These are phyloP conservation scores for Xenus cinereus DNA, from an alignment of 2,113 vertebrate species.

Conservation along the genomic window DNA sequence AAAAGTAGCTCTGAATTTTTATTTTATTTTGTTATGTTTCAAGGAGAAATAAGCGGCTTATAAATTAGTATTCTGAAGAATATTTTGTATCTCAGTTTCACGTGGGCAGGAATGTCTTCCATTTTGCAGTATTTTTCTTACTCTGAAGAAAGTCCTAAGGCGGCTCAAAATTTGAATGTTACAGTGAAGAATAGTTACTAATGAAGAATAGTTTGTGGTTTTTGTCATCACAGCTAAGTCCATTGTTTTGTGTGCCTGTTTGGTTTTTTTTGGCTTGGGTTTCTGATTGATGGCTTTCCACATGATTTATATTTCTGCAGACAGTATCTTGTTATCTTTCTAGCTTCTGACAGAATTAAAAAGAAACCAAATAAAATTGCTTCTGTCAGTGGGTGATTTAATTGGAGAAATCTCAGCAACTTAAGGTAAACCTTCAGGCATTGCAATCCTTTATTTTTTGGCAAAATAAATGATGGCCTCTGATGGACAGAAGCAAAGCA, in stretches of 20 bases:
- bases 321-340: conserved; percentile 54
- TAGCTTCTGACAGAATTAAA: conserved; percentile 50
- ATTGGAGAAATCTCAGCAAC: conserved; percentile 53
- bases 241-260: neutral
- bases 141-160: conserved; percentile 13
- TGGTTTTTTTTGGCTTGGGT: neutral
- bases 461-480: conserved; percentile 48
- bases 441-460: conserved; percentile 16
- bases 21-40: conserved; percentile 12
- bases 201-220: neutral
- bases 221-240: neutral
- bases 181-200: neutral
- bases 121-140: conserved; percentile 8
- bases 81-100: conserved; percentile 59
- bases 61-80: conserved; percentile 64
- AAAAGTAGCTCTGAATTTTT: conserved; percentile 44
- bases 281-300: conserved; percentile 52
- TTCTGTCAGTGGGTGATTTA: conserved; percentile 69
- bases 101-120: conserved; percentile 24
- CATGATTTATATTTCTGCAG: conserved; percentile 50
- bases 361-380: conserved; percentile 52
- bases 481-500: conserved; percentile 1
- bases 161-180: neutral
- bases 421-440: conserved; percentile 54
- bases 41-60: conserved; percentile 53